A percentile compares a stretch with the other conserved stretches of the same genome.
Evolutionary conservation across 2,888 invertebrate genomes (phyloP).

Genomic region (Andrena dorsata): DNA sequence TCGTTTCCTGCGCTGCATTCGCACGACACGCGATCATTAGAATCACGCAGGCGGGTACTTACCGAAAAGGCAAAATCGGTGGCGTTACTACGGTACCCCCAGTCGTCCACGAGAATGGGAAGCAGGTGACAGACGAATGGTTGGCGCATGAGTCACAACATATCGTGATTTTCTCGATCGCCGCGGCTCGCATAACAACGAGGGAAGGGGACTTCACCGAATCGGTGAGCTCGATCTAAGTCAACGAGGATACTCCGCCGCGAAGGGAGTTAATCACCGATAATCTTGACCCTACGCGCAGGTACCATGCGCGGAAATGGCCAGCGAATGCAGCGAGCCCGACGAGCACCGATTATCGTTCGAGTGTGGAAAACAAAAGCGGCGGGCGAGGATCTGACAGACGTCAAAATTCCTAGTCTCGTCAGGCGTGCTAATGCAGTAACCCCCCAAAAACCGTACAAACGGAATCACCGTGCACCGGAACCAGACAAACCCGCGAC

Average conservation of each 20-base stretch:
- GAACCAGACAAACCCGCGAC: not conserved
- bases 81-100: slow-evolving; percentile 46
- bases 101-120: slow-evolving; percentile 33
- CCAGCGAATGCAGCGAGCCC: not conserved
- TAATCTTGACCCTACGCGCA: too few relatives aligned
- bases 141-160: slow-evolving; percentile 52
- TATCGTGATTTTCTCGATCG: slow-evolving; percentile 44
- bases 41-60: slow-evolving; percentile 32
- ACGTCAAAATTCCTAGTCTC: slow-evolving; percentile 60
- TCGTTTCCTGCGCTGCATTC: not conserved
- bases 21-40: not conserved
- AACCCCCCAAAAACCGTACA: slow-evolving; percentile 5
- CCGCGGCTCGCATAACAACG: slow-evolving; percentile 34
- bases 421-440: not conserved
- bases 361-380: slow-evolving; percentile 38
- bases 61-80: slow-evolving; percentile 29
- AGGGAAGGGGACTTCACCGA: not conserved
- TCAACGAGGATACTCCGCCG: too few relatives aligned
- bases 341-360: not conserved
- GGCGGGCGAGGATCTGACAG: slow-evolving; percentile 11
- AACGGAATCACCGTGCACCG: not conserved
- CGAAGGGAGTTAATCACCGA: too few relatives aligned
- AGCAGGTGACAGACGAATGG: slow-evolving; percentile 51
- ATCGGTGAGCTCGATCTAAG: too few relatives aligned
- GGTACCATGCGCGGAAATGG: not conserved